Conservation (phyloP, 2,113 vertebrate genomes). For the Sterrhoptilus dennistouni region DNA sequence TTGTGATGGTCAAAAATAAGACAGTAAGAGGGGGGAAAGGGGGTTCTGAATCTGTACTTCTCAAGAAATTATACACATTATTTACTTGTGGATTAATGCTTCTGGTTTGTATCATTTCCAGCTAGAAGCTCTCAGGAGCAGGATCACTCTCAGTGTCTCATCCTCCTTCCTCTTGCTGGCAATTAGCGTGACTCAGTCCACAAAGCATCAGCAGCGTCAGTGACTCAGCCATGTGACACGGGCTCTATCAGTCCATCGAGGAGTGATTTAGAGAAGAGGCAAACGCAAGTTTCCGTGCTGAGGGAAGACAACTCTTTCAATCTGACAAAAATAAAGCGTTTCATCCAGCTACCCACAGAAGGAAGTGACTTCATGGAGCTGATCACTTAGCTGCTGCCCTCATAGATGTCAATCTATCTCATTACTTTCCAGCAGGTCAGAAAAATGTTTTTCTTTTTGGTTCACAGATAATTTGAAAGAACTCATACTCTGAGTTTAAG, state of each 20-base stretch:
- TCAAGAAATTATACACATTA: accelerated
- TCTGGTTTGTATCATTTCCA: background rate
- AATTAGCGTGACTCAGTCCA: background rate
- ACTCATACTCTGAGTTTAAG: background rate
- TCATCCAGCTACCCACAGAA: background rate
- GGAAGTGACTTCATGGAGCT: background rate
- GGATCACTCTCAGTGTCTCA: background rate
- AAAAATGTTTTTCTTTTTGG: background rate
- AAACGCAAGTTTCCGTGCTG: background rate
- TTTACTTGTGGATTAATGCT: background rate
- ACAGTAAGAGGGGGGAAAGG: background rate
- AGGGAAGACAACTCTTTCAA: background rate
- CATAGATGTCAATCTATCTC: background rate
- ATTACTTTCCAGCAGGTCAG: background rate
- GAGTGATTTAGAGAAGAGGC: background rate
- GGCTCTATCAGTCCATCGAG: background rate
- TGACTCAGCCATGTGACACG: background rate
- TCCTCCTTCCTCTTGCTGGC: background rate
- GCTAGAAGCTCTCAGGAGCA: background rate
- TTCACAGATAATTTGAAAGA: background rate
- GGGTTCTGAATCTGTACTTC: background rate
- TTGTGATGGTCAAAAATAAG: background rate
- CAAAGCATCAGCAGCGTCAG: background rate
- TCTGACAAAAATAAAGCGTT: background rate
- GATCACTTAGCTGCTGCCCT: background rate